Percentiles rank a stretch among this genome's conserved stretches.
Evolutionary conservation across 2,113 vertebrate genomes (phyloP).

Genomic region (Stigmatopora nigra): DNA sequence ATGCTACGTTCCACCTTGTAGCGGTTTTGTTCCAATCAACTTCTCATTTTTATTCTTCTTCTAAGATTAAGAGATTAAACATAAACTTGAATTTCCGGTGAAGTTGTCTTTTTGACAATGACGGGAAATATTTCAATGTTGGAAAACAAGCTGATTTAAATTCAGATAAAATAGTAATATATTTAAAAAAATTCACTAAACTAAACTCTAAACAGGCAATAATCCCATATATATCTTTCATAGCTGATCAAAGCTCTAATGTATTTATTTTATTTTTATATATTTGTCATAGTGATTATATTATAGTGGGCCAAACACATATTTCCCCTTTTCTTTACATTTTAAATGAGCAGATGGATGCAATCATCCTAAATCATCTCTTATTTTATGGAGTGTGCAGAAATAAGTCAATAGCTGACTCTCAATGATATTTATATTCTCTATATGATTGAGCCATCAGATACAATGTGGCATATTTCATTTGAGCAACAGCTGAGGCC

Average conservation of each 20-base stretch:
- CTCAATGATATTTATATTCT: constrained; percentile 90
- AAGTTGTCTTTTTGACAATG: too few species aligned
- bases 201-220: too few species aligned
- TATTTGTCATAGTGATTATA: constrained; percentile 62
- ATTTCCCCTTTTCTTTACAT: constrained; percentile 62
- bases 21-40: too few species aligned
- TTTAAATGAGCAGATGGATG: constrained; percentile 30
- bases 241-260: neutral
- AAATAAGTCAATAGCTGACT: constrained; percentile 81
- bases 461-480: constrained; percentile 98
- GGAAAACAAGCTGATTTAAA: too few species aligned
- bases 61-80: too few species aligned
- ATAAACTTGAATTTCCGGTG: too few species aligned
- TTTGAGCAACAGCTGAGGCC: constrained; percentile 88
- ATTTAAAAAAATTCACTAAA: too few species aligned
- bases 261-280: neutral
- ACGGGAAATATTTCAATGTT: too few species aligned
- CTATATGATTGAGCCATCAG: constrained; percentile 96
- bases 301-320: constrained; percentile 70
- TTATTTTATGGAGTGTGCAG: constrained; percentile 67
- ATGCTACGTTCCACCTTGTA: too few species aligned
- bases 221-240: too few species aligned
- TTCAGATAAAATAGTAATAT: too few species aligned
- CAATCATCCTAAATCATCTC: constrained; percentile 52
- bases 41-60: too few species aligned